These are phyloP conservation scores for Acrocyrtus sp. DNA, from an alignment of 2,888 invertebrate species.

Conservation along the genomic window DNA sequence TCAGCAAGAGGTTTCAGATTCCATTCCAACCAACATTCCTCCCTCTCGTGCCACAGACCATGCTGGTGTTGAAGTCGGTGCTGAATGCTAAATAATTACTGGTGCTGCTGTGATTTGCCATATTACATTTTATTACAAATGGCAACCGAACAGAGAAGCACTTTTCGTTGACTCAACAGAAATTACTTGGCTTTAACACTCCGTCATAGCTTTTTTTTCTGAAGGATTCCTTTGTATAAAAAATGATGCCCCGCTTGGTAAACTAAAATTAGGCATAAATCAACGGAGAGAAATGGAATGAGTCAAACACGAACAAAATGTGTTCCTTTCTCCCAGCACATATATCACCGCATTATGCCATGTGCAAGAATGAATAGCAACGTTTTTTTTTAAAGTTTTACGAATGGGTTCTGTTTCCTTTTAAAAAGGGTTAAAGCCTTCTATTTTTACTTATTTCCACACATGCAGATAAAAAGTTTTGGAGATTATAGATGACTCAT, in stretches of 20 bases:
- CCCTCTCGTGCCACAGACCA: background rate
- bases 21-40: too few relatives aligned
- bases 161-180: background rate
- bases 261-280: background rate
- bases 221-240: background rate
- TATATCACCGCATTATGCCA: background rate
- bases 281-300: background rate
- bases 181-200: background rate
- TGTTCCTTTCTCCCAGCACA: too few relatives aligned
- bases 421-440: background rate
- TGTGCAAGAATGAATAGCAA: too few relatives aligned
- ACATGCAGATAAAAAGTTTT: too few relatives aligned
- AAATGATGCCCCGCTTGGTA: too few relatives aligned
- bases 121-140: background rate
- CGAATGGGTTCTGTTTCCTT: too few relatives aligned
- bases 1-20: too few relatives aligned
- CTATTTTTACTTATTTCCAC: background rate
- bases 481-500: too few relatives aligned
- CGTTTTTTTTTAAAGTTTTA: too few relatives aligned
- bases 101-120: too few relatives aligned
- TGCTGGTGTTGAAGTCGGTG: background rate
- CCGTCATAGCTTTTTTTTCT: background rate
- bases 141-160: too few relatives aligned
- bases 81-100: too few relatives aligned
- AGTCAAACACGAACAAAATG: background rate